Percentiles rank a stretch among this genome's conserved stretches.
Evolutionary conservation across 2,888 invertebrate species (phyloP).

Genomic region (Cerastis leucographa): DNA sequence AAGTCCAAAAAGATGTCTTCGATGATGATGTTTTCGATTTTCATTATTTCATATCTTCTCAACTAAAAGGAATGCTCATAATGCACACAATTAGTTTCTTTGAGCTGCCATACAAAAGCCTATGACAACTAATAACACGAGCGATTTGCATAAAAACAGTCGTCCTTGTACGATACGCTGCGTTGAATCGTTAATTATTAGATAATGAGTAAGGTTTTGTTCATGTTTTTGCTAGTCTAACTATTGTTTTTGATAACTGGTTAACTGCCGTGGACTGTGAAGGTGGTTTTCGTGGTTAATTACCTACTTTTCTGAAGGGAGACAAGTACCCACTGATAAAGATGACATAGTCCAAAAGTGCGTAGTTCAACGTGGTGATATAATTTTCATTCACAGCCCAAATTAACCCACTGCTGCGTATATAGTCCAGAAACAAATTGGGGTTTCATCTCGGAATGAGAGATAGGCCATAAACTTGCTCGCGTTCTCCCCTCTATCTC

Average conservation of each 20-base stretch:
- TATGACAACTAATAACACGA: constrained; percentile 1
- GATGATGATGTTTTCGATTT: neutral
- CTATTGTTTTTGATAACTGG: constrained; percentile 42
- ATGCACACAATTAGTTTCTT: neutral
- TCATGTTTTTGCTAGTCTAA: constrained; percentile 33
- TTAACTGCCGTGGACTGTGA: constrained; percentile 47
- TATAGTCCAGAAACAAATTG: too few species aligned
- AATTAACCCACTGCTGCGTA: neutral
- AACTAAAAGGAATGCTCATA: neutral
- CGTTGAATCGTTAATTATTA: constrained; percentile 53
- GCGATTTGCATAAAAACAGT: constrained; percentile 45
- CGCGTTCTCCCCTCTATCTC: too few species aligned
- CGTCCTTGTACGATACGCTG: constrained; percentile 52
- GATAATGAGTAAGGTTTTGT: constrained; percentile 41
- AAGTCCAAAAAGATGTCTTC: neutral
- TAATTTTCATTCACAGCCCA: neutral
- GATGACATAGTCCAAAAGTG: neutral
- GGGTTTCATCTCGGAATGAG: too few species aligned
- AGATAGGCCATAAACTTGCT: too few species aligned
- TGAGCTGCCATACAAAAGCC: constrained; percentile 1
- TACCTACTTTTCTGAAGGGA: neutral
- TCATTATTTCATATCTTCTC: neutral
- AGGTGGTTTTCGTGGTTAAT: constrained; percentile 23
- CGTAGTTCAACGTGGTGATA: neutral
- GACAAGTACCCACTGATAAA: neutral